Base-by-base conservation (phyloP, 1,140 invertebrate species). In the Neodiprion lecontei region DNA sequence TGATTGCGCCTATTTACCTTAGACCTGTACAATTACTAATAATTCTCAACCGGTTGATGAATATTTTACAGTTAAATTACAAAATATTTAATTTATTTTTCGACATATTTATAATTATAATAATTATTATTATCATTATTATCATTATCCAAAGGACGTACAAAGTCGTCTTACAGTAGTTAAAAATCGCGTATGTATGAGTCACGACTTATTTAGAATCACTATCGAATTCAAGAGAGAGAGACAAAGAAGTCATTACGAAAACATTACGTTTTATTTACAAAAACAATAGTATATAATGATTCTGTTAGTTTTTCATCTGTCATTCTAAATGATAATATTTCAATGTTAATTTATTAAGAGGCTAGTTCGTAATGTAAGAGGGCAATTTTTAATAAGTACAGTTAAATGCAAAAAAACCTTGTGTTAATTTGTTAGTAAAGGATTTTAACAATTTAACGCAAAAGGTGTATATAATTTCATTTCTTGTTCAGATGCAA, bases 81-180 rank as follows among this genome's bases (percentile, higher is more conserved):
- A 84, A 85, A 85, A 84, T 81, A 84, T 77, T 78, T 40, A 82
- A 79, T 84, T 84, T 79, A 79, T 82, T 82, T 79, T 82, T 83
- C 76, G 76, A 79, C 76, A 80, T 40, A 40, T 40, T 40, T 40
- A 40, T 40, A 80, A 78, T 77, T 75, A 74, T 82, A 74, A 21
- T 21, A 53, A 53, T 61, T 14, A 61, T 61, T 9, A 61, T 61
- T 9, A 61, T 61, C 9, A 61, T 17, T 61, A 17, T 61, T 61
- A 14, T 61, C 11, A 80, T 80, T 49, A 79, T 68, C 76, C 75
- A 77, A 81, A 69, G 53, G 75, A 77, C 78, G 76, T 79, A 71
- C 70, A 79, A 76, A 72, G 76, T 76, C 79, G 77, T 78, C 76
- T 84, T 74, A 80, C 72, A 80, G 79, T 78, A 69, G 70, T 72